phyloP scores from a whole-genome alignment of 92 coral and sea anemone genomes.

The Virgularia gustaviana region DNA sequence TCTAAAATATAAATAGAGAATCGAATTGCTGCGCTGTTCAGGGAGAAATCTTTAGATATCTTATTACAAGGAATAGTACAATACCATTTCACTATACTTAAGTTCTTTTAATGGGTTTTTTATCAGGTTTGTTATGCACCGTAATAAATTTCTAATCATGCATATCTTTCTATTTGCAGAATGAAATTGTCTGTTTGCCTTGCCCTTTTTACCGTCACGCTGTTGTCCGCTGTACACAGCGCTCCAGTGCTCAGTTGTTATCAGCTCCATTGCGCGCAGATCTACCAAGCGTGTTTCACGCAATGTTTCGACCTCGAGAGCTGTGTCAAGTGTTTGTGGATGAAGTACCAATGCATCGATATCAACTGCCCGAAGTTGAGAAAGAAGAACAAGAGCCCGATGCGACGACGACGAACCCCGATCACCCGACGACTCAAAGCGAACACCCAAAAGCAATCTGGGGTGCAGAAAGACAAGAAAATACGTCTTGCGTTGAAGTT shows the following conservation, averaged over 20 bases:
- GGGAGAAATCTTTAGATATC: too few species aligned
- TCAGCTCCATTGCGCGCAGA: not conserved
- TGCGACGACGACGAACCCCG: too few species aligned
- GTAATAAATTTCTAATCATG: too few species aligned
- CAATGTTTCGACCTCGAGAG: not conserved
- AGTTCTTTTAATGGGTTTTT: too few species aligned
- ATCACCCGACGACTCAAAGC: not conserved
- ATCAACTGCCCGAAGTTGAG: not conserved
- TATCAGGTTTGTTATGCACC: too few species aligned
- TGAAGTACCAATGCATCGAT: not conserved
- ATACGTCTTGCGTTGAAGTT: too few species aligned
- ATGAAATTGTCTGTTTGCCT: not conserved
- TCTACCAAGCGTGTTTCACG: not conserved
- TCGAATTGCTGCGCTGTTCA: too few species aligned
- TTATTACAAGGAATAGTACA: too few species aligned
- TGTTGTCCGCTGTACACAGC: not conserved
- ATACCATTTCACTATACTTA: too few species aligned
- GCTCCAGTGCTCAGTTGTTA: not conserved
- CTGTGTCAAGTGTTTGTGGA: not conserved
- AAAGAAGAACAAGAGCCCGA: too few species aligned
- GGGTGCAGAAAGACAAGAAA: not conserved
- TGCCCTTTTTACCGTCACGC: not conserved
- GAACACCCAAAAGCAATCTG: not conserved
- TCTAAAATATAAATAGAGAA: too few species aligned
- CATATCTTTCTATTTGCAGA: not conserved